Conservation (phyloP, 35 echinoderm and acorn worm species). For the Patiria miniata region DNA sequence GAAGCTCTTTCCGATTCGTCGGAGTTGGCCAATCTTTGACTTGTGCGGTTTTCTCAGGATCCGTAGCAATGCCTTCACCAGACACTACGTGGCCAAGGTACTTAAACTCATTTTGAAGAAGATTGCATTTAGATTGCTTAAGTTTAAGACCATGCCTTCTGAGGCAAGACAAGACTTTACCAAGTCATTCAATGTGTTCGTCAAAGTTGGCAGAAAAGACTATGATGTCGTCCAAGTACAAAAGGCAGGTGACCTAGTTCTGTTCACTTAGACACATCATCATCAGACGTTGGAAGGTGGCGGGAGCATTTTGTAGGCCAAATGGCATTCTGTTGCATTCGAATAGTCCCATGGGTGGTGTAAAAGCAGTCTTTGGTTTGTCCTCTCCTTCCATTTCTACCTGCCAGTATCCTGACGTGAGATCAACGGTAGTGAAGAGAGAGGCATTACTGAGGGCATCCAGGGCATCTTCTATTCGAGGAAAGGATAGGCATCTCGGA, state of each 20-base stretch:
- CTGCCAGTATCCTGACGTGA: constrained; percentile 39
- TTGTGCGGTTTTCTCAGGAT: constrained; percentile 39
- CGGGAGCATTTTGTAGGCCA: constrained; percentile 38
- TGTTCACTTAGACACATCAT: constrained; percentile 26
- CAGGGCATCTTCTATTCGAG: constrained; percentile 46
- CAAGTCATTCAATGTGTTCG: constrained; percentile 25
- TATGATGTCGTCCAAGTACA: constrained; percentile 28
- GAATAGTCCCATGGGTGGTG: too few species aligned
- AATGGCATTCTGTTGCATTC: constrained; percentile 61
- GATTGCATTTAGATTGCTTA: constrained; percentile 25
- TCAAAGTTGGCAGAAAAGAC: constrained; percentile 47
- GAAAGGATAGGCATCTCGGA: constrained; percentile 38
- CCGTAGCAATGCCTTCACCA: constrained; percentile 10
- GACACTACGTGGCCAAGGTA: constrained; percentile 54
- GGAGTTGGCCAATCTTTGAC: constrained; percentile 31
- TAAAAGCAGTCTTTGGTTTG: constrained; percentile 54
- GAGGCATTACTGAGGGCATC: constrained; percentile 25
- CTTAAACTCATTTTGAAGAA: constrained; percentile 16
- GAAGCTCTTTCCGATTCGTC: constrained; percentile 25
- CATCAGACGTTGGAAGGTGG: constrained; percentile 41
- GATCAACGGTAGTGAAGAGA: constrained; percentile 37
- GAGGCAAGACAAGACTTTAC: constrained; percentile 21
- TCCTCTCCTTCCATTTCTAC: constrained; percentile 43
- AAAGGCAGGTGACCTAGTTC: not conserved
- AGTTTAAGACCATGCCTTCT: constrained; percentile 50